Percentiles rank a stretch among this genome's conserved stretches.
Evolutionary conservation across 2,113 vertebrate species (phyloP).

Genomic region (Chauna torquata): DNA sequence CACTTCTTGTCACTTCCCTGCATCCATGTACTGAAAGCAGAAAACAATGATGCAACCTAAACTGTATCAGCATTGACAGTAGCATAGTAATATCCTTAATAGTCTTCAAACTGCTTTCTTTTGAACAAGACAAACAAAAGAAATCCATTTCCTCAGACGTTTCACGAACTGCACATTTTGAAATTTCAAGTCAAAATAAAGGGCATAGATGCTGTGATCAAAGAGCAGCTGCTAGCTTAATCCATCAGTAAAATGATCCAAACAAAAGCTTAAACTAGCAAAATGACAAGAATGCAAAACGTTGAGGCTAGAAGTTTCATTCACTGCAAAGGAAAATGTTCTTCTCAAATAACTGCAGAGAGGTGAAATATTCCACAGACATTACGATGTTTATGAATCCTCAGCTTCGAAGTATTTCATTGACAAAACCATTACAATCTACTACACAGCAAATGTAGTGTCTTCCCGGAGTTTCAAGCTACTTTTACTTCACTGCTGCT

Average conservation of each 20-base stretch:
- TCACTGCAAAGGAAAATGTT: neutral
- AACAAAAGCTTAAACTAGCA: neutral
- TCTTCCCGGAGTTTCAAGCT: neutral
- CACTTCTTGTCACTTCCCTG: neutral
- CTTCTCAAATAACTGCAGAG: neutral
- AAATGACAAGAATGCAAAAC: neutral
- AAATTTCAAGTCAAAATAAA: conserved; percentile 21
- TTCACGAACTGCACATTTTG: neutral
- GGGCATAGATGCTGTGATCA: neutral
- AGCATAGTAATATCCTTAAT: neutral
- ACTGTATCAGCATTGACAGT: neutral
- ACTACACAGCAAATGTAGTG: neutral
- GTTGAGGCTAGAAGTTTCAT: neutral
- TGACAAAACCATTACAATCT: neutral
- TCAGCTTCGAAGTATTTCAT: neutral
- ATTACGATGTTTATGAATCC: neutral
- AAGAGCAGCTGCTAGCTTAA: conserved; percentile 39
- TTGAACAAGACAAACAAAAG: neutral
- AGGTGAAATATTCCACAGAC: neutral
- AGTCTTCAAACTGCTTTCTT: conserved; percentile 3
- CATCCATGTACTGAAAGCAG: neutral
- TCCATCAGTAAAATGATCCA: conserved; percentile 15
- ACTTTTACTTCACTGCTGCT: neutral
- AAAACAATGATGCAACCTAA: neutral
- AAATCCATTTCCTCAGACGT: conserved; percentile 11